Conservation (phyloP, 2,797 vertebrate genomes). For the Enteromius fasciolatus region DNA sequence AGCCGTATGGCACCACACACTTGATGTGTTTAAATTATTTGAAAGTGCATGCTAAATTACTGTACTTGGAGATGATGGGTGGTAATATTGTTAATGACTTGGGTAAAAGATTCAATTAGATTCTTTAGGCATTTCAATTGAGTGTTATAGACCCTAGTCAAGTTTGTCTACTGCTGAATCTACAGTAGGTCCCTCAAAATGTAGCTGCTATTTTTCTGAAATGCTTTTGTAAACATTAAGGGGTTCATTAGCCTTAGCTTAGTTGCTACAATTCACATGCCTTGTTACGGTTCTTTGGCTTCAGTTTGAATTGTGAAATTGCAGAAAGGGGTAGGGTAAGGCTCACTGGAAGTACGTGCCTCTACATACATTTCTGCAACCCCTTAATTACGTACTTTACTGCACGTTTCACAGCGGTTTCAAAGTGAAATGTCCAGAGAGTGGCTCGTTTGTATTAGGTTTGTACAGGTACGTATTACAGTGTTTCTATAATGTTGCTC, state of each 20-base stretch:
- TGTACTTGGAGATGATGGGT: slow-evolving; percentile 57
- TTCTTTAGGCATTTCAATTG: slow-evolving; percentile 62
- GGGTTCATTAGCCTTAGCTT: background rate
- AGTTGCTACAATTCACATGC: background rate
- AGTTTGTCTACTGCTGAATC: slow-evolving; percentile 44
- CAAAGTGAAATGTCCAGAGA: too few species aligned
- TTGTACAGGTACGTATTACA: too few species aligned
- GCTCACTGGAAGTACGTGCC: too few species aligned
- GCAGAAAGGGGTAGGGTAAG: background rate
- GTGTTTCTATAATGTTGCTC: too few species aligned
- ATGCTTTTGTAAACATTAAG: slow-evolving; percentile 18
- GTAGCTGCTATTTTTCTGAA: background rate
- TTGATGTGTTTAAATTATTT: slow-evolving; percentile 64
- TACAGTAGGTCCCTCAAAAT: slow-evolving; percentile 40
- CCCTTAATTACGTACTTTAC: too few species aligned
- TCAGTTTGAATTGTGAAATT: background rate
- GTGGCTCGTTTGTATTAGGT: too few species aligned
- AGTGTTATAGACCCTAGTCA: slow-evolving; percentile 55
- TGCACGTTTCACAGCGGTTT: too few species aligned
- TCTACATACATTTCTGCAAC: too few species aligned
- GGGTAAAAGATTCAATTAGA: slow-evolving; percentile 54
- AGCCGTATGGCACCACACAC: slow-evolving; percentile 60
- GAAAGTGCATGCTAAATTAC: slow-evolving; percentile 61
- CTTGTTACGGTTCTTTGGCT: background rate
- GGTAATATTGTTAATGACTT: slow-evolving; percentile 56